Conservation (phyloP, 2,888 invertebrate species). For the Amorpha juglandis region DNA sequence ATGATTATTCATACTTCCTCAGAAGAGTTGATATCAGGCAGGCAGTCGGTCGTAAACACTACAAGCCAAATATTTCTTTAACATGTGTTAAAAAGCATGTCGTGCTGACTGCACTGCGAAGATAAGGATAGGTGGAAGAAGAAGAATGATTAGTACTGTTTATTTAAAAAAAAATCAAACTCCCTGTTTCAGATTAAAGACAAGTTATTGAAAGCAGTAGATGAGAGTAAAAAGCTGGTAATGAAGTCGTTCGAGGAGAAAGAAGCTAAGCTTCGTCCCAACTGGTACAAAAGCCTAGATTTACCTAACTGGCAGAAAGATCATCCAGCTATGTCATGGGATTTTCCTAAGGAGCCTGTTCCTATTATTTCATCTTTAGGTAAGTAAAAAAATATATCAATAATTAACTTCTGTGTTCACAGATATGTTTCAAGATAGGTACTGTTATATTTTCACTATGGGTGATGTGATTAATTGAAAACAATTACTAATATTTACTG, state of each 20-base stretch:
- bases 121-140: no score
- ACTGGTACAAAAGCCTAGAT: slow-evolving; percentile 73
- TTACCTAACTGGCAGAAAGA: slow-evolving; percentile 79
- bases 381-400: slow-evolving; percentile 39
- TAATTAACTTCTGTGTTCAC: no score
- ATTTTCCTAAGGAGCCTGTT: slow-evolving; percentile 76
- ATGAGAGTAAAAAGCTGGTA: slow-evolving; percentile 78
- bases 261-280: slow-evolving; percentile 65
- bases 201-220: slow-evolving; percentile 79
- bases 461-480: no score
- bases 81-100: no score
- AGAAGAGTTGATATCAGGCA: no score
- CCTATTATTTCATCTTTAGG: slow-evolving; percentile 70
- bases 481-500: no score
- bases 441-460: slow-evolving; percentile 18
- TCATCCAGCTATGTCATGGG: slow-evolving; percentile 79
- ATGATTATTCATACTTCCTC: no score
- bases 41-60: no score
- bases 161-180: no score
- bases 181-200: slow-evolving; percentile 72
- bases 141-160: no score
- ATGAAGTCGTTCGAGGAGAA: slow-evolving; percentile 81
- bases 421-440: background rate
- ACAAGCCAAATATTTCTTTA: no score
- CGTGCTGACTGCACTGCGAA: no score